Percentiles rank a stretch among this genome's conserved stretches.
Conservation (phyloP, 2,888 invertebrate genomes). For the Andrena bicolor region DNA sequence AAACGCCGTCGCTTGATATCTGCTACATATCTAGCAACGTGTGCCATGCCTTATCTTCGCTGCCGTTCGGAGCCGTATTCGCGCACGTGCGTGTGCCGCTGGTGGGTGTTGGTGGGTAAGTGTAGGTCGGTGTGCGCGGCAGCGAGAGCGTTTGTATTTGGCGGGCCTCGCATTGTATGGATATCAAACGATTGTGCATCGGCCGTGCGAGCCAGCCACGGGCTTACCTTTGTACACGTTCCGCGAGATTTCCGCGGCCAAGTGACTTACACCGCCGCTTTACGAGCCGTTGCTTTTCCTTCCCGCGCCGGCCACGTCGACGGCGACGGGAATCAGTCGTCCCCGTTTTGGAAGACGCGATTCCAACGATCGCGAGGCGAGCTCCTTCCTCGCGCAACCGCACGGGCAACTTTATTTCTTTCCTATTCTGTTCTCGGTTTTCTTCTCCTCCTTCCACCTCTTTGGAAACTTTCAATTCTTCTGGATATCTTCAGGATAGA, state of each 20-base stretch:
- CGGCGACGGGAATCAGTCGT: slow-evolving; percentile 1
- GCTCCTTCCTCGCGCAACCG: background rate
- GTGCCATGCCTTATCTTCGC: slow-evolving; percentile 83
- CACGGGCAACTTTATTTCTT: background rate
- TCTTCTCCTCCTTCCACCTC: no score
- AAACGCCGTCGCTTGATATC: slow-evolving; percentile 78
- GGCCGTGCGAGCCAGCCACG: slow-evolving; percentile 50
- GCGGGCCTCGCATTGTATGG: slow-evolving; percentile 79
- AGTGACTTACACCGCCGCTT: slow-evolving; percentile 39
- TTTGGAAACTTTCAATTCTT: no score
- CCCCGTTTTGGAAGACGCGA: slow-evolving; percentile 4
- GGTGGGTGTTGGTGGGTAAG: background rate
- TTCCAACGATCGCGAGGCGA: background rate
- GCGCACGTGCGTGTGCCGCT: slow-evolving; percentile 36
- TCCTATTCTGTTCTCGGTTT: background rate
- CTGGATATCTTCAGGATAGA: no score
- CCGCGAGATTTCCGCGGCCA: slow-evolving; percentile 44
- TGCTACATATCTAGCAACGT: slow-evolving; percentile 84
- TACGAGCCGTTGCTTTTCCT: slow-evolving; percentile 10
- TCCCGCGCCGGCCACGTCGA: background rate
- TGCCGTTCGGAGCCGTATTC: slow-evolving; percentile 73
- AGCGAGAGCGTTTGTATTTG: slow-evolving; percentile 68
- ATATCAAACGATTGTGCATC: slow-evolving; percentile 70
- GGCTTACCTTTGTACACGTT: slow-evolving; percentile 31
- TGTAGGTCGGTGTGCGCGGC: slow-evolving; percentile 13